These are phyloP conservation scores for Daphoenositta chrysoptera DNA, from an alignment of 2,113 vertebrate genomes.

Conservation along the genomic window DNA sequence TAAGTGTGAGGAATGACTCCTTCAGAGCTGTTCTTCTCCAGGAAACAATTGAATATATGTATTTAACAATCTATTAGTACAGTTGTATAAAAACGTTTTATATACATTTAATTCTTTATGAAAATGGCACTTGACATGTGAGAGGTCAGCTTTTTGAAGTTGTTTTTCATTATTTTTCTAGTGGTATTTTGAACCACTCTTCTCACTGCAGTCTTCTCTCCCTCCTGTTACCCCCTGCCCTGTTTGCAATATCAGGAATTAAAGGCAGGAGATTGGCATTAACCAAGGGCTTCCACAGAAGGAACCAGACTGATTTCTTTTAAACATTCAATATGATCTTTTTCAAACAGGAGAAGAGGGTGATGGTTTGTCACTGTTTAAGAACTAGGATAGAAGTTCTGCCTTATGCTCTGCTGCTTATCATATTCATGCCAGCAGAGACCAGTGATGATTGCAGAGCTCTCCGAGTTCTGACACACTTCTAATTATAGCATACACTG, in stretches of 20 bases:
- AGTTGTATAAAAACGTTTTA: neutral
- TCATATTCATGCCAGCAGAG: neutral
- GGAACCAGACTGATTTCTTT: neutral
- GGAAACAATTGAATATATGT: neutral
- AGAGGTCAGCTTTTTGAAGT: neutral
- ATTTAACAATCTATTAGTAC: constrained; percentile 35
- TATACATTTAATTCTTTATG: constrained; percentile 19
- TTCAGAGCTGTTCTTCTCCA: neutral
- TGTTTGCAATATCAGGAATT: neutral
- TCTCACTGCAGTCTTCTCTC: neutral
- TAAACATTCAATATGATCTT: neutral
- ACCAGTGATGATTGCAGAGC: neutral
- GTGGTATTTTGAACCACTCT: neutral
- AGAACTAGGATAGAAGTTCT: neutral
- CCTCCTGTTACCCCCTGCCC: neutral
- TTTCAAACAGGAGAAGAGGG: neutral
- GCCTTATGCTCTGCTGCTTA: neutral
- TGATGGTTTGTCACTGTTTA: neutral
- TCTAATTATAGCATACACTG: constrained; percentile 22
- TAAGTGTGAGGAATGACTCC: neutral
- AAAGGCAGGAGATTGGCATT: neutral
- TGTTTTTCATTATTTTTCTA: neutral
- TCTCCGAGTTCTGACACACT: neutral
- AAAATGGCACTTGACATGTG: neutral
- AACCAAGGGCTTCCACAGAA: neutral